These are phyloP conservation scores for Palythoa grandis DNA, from an alignment of 92 coral and sea anemone genomes.

Conservation along the genomic window DNA sequence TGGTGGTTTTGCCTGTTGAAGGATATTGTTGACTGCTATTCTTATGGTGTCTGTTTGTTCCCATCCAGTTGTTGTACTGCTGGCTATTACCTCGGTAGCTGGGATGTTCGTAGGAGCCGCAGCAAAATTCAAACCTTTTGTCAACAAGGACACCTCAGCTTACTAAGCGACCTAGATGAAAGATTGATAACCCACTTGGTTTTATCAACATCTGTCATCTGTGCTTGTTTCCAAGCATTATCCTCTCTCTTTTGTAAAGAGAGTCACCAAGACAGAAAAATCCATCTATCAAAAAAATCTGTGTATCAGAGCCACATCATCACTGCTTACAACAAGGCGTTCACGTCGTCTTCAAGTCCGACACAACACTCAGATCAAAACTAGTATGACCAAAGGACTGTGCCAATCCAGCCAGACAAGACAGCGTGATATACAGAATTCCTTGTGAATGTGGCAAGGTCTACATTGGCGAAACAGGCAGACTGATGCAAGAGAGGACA, in stretches of 20 bases:
- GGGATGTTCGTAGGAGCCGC: slow-evolving; percentile 26
- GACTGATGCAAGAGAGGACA: too few species aligned
- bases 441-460: not conserved
- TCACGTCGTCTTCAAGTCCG: not conserved
- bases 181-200: too few species aligned
- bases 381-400: not conserved
- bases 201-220: too few species aligned
- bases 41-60: slow-evolving; percentile 40
- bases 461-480: not conserved
- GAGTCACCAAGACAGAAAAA: too few species aligned
- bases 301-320: too few species aligned
- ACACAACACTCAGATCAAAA: not conserved
- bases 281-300: too few species aligned
- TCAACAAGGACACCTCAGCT: slow-evolving; percentile 2
- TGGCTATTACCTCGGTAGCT: slow-evolving; percentile 15
- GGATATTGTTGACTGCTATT: slow-evolving; percentile 30
- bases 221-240: not conserved
- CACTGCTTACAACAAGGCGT: too few species aligned
- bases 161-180: slow-evolving; percentile 38
- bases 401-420: not conserved
- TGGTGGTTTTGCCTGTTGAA: slow-evolving; percentile 43
- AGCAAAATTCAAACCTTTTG: slow-evolving; percentile 32
- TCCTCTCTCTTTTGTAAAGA: too few species aligned
- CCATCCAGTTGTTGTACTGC: slow-evolving; percentile 32
- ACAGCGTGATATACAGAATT: not conserved